phyloP scores from a whole-genome alignment of 2,888 invertebrate species.

The Lycocerus yunnanus region DNA sequence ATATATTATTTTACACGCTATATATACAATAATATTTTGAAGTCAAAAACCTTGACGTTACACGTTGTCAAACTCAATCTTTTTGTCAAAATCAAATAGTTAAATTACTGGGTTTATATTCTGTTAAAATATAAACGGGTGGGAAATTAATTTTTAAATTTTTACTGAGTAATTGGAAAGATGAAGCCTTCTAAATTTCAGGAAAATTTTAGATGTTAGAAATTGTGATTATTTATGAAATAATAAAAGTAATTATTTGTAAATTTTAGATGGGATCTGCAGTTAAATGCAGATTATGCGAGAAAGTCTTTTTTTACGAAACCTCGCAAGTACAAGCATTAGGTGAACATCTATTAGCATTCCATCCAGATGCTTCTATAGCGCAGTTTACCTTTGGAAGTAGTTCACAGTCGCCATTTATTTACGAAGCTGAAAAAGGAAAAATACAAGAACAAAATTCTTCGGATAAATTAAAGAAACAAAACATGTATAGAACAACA shows the following conservation, averaged over 20 bases:
- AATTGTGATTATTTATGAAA: not conserved
- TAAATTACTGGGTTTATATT: not conserved
- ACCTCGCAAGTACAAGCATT: slow-evolving; percentile 41
- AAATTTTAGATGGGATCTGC: slow-evolving; percentile 38
- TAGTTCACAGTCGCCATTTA: not conserved
- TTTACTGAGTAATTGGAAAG: not conserved
- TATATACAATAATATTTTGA: too few species aligned
- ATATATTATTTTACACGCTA: too few species aligned
- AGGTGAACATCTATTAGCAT: slow-evolving; percentile 46
- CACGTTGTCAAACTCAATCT: not conserved
- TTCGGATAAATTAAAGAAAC: not conserved
- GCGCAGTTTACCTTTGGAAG: slow-evolving; percentile 41
- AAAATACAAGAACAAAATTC: not conserved
- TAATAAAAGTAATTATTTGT: not conserved
- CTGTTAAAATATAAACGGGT: not conserved
- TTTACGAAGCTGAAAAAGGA: not conserved
- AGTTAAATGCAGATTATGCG: slow-evolving; percentile 46
- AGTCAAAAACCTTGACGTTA: not conserved
- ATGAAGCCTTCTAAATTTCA: not conserved
- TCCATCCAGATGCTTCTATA: slow-evolving; percentile 45
- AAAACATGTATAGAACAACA: slow-evolving; percentile 40
- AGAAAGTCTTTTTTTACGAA: slow-evolving; percentile 42
- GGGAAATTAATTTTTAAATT: not conserved
- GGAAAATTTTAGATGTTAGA: not conserved
- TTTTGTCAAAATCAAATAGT: slow-evolving; percentile 1